Conservation (phyloP, 2,113 vertebrate species). For the Lota lota region DNA sequence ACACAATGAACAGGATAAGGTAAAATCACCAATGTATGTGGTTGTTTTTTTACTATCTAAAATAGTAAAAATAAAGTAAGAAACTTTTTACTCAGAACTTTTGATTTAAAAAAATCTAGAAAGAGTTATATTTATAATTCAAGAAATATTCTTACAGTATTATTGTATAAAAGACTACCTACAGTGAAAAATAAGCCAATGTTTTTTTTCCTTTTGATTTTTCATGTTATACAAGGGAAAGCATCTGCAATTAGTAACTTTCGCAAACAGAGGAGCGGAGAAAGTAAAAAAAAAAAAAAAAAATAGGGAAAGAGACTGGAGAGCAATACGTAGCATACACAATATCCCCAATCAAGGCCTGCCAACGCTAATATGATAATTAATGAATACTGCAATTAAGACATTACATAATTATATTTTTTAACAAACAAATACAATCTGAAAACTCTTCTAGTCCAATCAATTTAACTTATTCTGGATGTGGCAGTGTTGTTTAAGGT, state of each 20-base stretch:
- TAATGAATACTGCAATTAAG: slow-evolving; percentile 91
- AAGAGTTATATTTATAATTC: slow-evolving; percentile 99
- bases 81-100: slow-evolving; percentile 99
- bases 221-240: slow-evolving; percentile 91
- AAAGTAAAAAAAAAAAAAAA: slow-evolving; percentile 62
- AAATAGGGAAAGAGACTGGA: slow-evolving; percentile 51
- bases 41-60: slow-evolving; percentile 97
- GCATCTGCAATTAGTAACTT: slow-evolving; percentile 94
- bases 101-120: slow-evolving; percentile 99
- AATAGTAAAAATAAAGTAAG: slow-evolving; percentile 99
- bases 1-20: slow-evolving; percentile 96
- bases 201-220: slow-evolving; percentile 79
- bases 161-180: slow-evolving; percentile 99
- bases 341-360: slow-evolving; percentile 80
- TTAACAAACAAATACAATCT: slow-evolving; percentile 21
- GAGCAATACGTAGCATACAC: slow-evolving; percentile 82
- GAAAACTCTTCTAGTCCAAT: slow-evolving; percentile 48
- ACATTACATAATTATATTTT: slow-evolving; percentile 46
- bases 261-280: slow-evolving; percentile 88
- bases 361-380: slow-evolving; percentile 79
- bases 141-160: slow-evolving; percentile 99
- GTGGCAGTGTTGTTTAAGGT: slow-evolving; percentile 75
- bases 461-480: slow-evolving; percentile 57
- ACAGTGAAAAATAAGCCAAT: slow-evolving; percentile 99
- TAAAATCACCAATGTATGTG: slow-evolving; percentile 88